Base-by-base conservation (phyloP, 1,140 invertebrate genomes). In the Bombus waltoni region DNA sequence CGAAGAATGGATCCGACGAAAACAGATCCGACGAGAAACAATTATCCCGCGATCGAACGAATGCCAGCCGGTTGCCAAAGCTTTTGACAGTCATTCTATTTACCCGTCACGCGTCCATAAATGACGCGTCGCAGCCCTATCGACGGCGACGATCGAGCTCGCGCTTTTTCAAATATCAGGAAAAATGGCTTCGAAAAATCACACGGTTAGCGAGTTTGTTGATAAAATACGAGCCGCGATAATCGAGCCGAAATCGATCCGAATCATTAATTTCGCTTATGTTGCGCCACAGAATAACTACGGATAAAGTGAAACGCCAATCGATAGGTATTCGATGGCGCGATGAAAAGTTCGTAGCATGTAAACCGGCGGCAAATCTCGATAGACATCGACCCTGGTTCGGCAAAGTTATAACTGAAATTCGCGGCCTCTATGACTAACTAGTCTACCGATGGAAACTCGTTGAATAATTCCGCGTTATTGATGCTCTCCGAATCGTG, bases 61-160 rank as follows among this genome's bases (percentile, higher is more conserved):
- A 35, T 57, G 9, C 11, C 35, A 47, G 35, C 13, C 22, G 13
- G 1, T 38, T 28, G 25, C 18, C 28, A 42, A 25, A 70, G 28
- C 35, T 44, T 32, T 78, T 38, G 68, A 62, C 53, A 81, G 53
- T 74, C 75, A 72, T 84, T 71, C 38, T 22, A 70, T 86, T 86
- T 75, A 22, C 44, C 79, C 66, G 47, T 75, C 79, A 42, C 40
- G 42, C 40, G 42, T 53, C 47, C 22, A 53, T 53, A 53, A 53
- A 53, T 53, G 47, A 53, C 47, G 47, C 47, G 18, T 53, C 18
- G 47, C 47, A 53, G 47, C 18, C 1, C 47, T 65, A 59, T 59
- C 73, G 74, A 42, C 53, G 57, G 18, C 11, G 18, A 32, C 38
- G 70, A 42, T 57, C 70, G 32, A 38, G 3, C 6, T 28, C 38